These are phyloP conservation scores for Omphaloscelis lunosa DNA, from an alignment of 2,888 invertebrate species.

Conservation along the genomic window DNA sequence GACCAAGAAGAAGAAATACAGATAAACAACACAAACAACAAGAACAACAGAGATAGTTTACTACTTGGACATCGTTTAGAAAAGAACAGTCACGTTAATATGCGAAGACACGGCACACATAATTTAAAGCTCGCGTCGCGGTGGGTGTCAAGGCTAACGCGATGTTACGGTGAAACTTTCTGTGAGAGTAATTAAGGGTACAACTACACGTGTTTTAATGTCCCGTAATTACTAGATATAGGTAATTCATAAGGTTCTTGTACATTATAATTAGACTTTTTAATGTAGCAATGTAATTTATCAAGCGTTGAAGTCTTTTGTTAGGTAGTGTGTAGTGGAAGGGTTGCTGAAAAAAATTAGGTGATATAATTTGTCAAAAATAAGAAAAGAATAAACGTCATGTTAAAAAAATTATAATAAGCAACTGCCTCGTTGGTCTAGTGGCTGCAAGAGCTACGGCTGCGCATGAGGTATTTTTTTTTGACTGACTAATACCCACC, in stretches of 20 bases:
- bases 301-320: constrained; percentile 29
- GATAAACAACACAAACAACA: not conserved
- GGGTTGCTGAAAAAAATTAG: no score
- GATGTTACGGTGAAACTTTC: constrained; percentile 33
- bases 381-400: no score
- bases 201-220: constrained; percentile 6
- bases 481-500: no score
- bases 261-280: not conserved
- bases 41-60: not conserved
- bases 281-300: not conserved
- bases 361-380: no score
- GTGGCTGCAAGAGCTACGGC: no score
- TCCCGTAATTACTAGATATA: not conserved
- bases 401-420: no score
- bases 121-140: constrained; percentile 46
- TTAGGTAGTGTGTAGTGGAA: not conserved
- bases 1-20: not conserved
- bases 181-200: constrained; percentile 14
- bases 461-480: no score
- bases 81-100: constrained; percentile 35
- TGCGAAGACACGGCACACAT: constrained; percentile 56
- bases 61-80: constrained; percentile 26
- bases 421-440: no score
- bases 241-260: not conserved
- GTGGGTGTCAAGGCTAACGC: constrained; percentile 62